Base-by-base conservation (phyloP, 1,140 invertebrate species). In the Hormaphis cornu region DNA sequence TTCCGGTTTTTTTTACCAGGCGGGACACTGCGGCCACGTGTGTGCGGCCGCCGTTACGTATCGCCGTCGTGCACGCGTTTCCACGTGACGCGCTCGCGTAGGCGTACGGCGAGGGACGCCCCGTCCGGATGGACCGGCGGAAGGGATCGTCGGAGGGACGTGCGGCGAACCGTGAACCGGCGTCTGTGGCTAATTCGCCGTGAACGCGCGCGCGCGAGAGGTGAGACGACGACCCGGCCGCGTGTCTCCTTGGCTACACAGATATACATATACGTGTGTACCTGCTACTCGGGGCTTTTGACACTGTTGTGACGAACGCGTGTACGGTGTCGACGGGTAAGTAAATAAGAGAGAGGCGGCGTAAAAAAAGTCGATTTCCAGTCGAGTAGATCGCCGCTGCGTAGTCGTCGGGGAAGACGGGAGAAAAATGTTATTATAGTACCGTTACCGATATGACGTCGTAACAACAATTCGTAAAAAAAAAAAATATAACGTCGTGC, bases 111-210 rank as follows among this genome's bases (percentile, higher is more conserved):
- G 26, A 18, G 22, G 53, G 12, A 16, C 12, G 28, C 26, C 16
- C 30, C 16, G 20, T 33, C 33, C 30, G n/a, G 6, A 54, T 54
- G 37, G 20, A 56, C 35, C 28, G 56, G 44, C 10, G 37, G 20
- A 3, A 4, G 37, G 56, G 30, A 18, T 14, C 3, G 37, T 22
- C 18, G n/a, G 8, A 14, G 16, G 20, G 3, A 28, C 6, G 44
- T 2, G 20, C 44, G 28, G 59, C 42, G 40, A 50, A 66, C 59
- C 59, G 59, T 66, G 44, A 48, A 33, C 44, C 28, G 59, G 44
- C 18, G 59, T 66, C 59, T 66, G 59, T 66, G 59, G 59, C 42
- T 66, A 66, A 66, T 66, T 66, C 59, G 59, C 59, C 59, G 59
- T 66, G 44, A 66, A 66, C 44, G 59, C 59, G 9, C 18, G 16